Evolutionary conservation across 2,113 vertebrate genomes (phyloP).

Genomic region (Ophthalmolycus amberensis): DNA sequence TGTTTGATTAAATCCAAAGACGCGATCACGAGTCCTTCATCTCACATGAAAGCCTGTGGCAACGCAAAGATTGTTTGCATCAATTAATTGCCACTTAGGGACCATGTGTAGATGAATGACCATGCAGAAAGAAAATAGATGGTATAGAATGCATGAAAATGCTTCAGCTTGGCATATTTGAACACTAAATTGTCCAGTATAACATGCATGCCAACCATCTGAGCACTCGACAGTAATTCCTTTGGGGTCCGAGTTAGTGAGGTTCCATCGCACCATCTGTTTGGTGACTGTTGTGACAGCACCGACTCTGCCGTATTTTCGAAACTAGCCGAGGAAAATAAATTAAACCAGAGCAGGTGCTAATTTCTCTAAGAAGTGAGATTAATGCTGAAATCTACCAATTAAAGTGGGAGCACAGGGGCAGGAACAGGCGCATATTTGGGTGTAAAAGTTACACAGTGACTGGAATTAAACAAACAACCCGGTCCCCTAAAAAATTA

Average conservation of each 20-base stretch:
- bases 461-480: neutral
- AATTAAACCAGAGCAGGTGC: slow-evolving; percentile 25
- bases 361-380: slow-evolving; percentile 13
- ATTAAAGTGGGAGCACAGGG: neutral
- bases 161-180: slow-evolving; percentile 4
- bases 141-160: slow-evolving; percentile 15
- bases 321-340: slow-evolving; percentile 32
- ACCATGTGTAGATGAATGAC: slow-evolving; percentile 22
- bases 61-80: slow-evolving; percentile 12
- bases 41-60: slow-evolving; percentile 9
- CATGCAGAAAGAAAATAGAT: slow-evolving; percentile 15
- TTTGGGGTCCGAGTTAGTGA: slow-evolving; percentile 46
- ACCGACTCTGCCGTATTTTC: slow-evolving; percentile 37
- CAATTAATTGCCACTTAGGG: slow-evolving; percentile 9
- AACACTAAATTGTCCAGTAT: slow-evolving; percentile 17
- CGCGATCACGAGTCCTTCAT: neutral
- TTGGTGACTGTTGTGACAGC: slow-evolving; percentile 44
- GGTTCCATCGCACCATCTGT: slow-evolving; percentile 64
- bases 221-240: slow-evolving; percentile 52
- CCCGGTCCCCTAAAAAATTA: neutral
- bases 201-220: slow-evolving; percentile 40
- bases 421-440: slow-evolving; percentile 14
- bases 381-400: neutral
- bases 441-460: neutral
- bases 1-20: slow-evolving; percentile 26